Conservation (phyloP, 2,888 invertebrate genomes). For the Galerucella pusilla region DNA sequence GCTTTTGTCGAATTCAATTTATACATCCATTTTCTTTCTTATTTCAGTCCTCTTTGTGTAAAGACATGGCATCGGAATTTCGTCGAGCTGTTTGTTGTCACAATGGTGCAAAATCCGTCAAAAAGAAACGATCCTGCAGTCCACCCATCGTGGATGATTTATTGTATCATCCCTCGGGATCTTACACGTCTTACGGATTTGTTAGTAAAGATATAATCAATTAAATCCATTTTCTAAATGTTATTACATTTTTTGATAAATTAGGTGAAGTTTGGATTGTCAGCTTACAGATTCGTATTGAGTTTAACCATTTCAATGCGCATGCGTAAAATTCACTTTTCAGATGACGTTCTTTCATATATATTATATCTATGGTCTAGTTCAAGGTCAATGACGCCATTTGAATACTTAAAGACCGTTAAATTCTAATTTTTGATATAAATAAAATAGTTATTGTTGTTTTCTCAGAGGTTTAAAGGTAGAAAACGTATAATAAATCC, state of each 20-base stretch:
- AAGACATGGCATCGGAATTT: conserved; percentile 79
- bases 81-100: conserved; percentile 77
- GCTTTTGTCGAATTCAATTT: background rate
- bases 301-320: too few relatives aligned
- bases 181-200: conserved; percentile 75
- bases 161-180: conserved; percentile 66
- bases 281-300: background rate
- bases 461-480: background rate
- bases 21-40: conserved; percentile 24
- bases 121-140: conserved; percentile 55
- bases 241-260: background rate
- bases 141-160: conserved; percentile 58
- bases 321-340: too few relatives aligned
- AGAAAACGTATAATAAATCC: background rate
- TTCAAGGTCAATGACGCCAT: background rate
- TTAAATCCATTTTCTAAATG: background rate
- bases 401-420: background rate
- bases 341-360: too few relatives aligned
- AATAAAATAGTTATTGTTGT: background rate
- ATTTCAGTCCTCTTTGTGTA: conserved; percentile 75
- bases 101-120: conserved; percentile 69
- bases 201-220: conserved; percentile 66
- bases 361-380: background rate
- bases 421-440: background rate
- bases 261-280: background rate